A percentile compares a stretch with the other conserved stretches of the same genome.
These are phyloP conservation scores for Eledone cirrhosa DNA, from an alignment of 2,888 invertebrate genomes.

Conservation along the genomic window DNA sequence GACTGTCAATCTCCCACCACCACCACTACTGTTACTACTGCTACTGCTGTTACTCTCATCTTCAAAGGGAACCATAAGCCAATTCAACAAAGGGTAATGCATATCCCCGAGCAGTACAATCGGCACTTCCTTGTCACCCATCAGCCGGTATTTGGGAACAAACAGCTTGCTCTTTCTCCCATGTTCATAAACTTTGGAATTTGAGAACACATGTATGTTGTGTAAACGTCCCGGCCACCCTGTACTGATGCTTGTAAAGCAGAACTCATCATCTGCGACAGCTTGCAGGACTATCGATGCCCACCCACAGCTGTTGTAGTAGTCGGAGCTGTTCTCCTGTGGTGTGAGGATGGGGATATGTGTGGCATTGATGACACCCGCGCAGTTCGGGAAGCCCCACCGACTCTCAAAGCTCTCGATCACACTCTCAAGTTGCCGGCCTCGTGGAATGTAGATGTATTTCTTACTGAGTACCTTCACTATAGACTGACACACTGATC, in stretches of 20 bases:
- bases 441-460: slow-evolving; percentile 28
- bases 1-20: not conserved
- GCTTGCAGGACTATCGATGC: slow-evolving; percentile 32
- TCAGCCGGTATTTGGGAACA: not conserved
- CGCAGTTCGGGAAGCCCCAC: slow-evolving; percentile 33
- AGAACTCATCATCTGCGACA: slow-evolving; percentile 27
- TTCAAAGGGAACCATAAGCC: too few species aligned
- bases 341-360: slow-evolving; percentile 34
- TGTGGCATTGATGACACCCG: slow-evolving; percentile 35
- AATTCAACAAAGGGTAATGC: not conserved
- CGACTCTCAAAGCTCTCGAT: slow-evolving; percentile 24
- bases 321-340: slow-evolving; percentile 28
- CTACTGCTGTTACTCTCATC: too few species aligned
- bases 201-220: slow-evolving; percentile 32
- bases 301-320: slow-evolving; percentile 34
- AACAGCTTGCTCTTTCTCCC: slow-evolving; percentile 23
- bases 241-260: slow-evolving; percentile 23
- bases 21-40: not conserved
- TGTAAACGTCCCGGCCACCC: slow-evolving; percentile 33
- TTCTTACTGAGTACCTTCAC: not conserved
- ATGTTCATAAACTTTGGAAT: slow-evolving; percentile 23
- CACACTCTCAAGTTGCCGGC: slow-evolving; percentile 20
- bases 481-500: slow-evolving; percentile 28
- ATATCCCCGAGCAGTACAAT: not conserved
- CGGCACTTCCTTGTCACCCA: not conserved